Percentiles rank a stretch among this genome's conserved stretches.
Conservation (phyloP, 2,797 vertebrate species). For the Silurus lanzhouensis region DNA sequence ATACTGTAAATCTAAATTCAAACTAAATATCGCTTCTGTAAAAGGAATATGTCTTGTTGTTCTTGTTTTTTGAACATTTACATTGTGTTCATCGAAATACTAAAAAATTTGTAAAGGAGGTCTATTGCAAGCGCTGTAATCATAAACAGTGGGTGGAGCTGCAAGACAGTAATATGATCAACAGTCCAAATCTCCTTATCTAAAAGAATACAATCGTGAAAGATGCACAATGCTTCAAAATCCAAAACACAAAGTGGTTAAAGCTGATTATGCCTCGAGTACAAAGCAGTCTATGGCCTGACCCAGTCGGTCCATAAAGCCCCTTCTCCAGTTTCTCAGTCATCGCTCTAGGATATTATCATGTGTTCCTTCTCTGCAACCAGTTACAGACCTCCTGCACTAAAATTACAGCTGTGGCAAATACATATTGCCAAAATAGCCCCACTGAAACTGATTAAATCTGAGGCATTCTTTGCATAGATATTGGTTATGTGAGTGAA, state of each 20-base stretch:
- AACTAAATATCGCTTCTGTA: too few relatives aligned
- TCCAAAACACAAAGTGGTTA: conserved; percentile 14
- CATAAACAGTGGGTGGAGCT: not conserved
- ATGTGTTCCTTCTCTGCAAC: conserved; percentile 45
- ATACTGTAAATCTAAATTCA: too few relatives aligned
- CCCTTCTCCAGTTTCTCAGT: conserved; percentile 14
- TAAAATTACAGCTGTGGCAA: conserved; percentile 51
- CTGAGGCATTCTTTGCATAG: conserved; percentile 57
- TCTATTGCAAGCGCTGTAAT: not conserved
- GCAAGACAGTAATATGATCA: conserved; percentile 3
- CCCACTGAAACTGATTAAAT: conserved; percentile 56
- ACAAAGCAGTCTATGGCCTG: conserved; percentile 27
- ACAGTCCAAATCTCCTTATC: not conserved
- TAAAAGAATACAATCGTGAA: not conserved
- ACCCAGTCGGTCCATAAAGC: conserved; percentile 45
- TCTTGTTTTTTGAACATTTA: too few relatives aligned
- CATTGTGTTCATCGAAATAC: too few relatives aligned
- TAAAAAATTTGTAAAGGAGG: too few relatives aligned
- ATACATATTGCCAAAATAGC: conserved; percentile 54
- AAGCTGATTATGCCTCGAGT: conserved; percentile 30
- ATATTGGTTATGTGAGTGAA: conserved; percentile 61
- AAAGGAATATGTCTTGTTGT: too few relatives aligned
- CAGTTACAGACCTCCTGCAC: conserved; percentile 41
- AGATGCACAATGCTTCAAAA: not conserved
- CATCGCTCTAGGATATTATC: conserved; percentile 34